These are phyloP conservation scores for Hyposoter didymator DNA, from an alignment of 2,888 invertebrate genomes.

Conservation along the genomic window DNA sequence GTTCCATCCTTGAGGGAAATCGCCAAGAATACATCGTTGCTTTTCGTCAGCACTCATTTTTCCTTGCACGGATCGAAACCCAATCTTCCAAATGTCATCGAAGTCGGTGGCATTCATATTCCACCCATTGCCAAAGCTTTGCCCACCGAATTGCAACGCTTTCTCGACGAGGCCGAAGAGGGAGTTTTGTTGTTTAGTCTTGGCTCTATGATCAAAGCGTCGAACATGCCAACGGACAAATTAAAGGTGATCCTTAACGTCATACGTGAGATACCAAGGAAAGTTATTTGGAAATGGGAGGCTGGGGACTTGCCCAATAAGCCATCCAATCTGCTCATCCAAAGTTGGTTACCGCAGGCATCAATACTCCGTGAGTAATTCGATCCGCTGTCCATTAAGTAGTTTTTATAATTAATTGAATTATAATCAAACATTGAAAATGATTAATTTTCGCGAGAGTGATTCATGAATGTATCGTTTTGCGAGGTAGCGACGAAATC, in stretches of 20 bases:
- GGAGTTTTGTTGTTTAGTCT: slow-evolving; percentile 92
- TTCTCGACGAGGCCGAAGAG: slow-evolving; percentile 87
- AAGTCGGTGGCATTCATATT: slow-evolving; percentile 80
- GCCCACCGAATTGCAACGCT: slow-evolving; percentile 86
- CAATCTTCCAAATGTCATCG: slow-evolving; percentile 86
- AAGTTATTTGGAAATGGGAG: slow-evolving; percentile 93
- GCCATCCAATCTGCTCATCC: slow-evolving; percentile 87
- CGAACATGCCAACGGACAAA: slow-evolving; percentile 87
- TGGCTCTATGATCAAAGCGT: slow-evolving; percentile 90
- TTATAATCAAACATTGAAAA: background rate
- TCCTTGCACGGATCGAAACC: slow-evolving; percentile 87
- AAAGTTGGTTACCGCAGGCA: slow-evolving; percentile 91
- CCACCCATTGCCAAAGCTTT: slow-evolving; percentile 82
- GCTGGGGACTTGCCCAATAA: slow-evolving; percentile 86
- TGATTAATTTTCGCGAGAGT: too few species aligned
- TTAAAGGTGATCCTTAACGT: slow-evolving; percentile 87
- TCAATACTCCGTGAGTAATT: slow-evolving; percentile 88
- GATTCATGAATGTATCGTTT: background rate
- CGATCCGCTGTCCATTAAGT: background rate
- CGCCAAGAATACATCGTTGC: slow-evolving; percentile 85
- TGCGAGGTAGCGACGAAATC: background rate
- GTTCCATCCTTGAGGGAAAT: slow-evolving; percentile 86
- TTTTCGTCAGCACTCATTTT: slow-evolving; percentile 88
- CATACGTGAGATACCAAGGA: slow-evolving; percentile 87
- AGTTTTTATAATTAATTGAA: background rate